Percentiles rank a stretch among this genome's conserved stretches.
These are phyloP conservation scores for Erethizon dorsatum DNA, from an alignment of 2,797 vertebrate species.

Conservation along the genomic window DNA sequence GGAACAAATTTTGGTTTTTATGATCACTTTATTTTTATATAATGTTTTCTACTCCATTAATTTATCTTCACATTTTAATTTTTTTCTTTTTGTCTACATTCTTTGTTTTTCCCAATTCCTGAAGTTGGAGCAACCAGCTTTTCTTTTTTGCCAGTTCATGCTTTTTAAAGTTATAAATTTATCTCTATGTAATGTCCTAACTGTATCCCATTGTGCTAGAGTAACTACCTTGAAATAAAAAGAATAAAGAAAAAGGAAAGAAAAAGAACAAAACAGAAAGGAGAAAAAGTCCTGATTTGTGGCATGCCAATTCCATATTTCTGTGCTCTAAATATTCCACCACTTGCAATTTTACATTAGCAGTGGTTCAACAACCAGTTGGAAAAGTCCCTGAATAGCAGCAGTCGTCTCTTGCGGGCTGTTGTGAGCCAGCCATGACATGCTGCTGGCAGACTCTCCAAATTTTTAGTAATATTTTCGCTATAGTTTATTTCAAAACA, in stretches of 20 bases:
- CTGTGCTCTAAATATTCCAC: background rate
- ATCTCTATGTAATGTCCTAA: background rate
- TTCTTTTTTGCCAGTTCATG: background rate
- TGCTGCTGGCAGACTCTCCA: background rate
- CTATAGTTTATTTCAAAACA: conserved; percentile 36
- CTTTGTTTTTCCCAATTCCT: conserved; percentile 37
- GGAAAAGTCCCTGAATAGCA: background rate
- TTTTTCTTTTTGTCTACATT: background rate
- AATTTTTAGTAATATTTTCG: conserved; percentile 41
- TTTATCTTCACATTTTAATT: conserved; percentile 1
- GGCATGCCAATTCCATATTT: background rate
- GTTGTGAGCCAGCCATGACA: background rate
- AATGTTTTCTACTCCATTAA: background rate
- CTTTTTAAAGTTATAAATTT: conserved; percentile 6
- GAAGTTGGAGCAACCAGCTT: background rate
- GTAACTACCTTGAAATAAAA: background rate
- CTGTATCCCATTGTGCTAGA: background rate
- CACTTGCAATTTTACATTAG: conserved; percentile 21
- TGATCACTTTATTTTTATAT: conserved; percentile 39
- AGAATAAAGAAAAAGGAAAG: background rate
- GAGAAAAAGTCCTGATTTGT: background rate
- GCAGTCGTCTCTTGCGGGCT: background rate
- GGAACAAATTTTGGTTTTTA: conserved; percentile 6
- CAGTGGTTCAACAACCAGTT: background rate
- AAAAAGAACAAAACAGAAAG: background rate